A percentile compares a stretch with the other conserved stretches of the same genome.
phyloP scores from a whole-genome alignment of 2,888 invertebrate genomes.

The Xanthostigma xanthostigma region DNA sequence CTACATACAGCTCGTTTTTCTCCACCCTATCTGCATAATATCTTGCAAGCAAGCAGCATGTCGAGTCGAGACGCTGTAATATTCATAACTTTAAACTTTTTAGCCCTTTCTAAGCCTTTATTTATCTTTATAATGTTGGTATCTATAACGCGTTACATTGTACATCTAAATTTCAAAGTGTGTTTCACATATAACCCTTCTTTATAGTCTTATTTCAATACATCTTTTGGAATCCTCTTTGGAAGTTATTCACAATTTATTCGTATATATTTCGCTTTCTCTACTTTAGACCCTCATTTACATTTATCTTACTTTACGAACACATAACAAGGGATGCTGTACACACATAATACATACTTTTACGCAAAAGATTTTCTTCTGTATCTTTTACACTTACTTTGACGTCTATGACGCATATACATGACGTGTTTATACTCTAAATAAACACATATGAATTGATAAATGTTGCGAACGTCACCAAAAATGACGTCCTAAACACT shows the following conservation, averaged over 20 bases:
- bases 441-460: no score
- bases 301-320: constrained; percentile 15
- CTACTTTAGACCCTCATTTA: constrained; percentile 17
- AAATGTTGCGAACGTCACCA: no score
- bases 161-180: constrained; percentile 10
- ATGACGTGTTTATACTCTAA: no score
- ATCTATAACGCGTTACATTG: not conserved
- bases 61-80: constrained; percentile 12
- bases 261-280: constrained; percentile 17
- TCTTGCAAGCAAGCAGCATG: no score
- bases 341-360: no score
- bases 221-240: constrained; percentile 26
- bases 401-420: no score
- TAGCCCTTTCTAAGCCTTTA: constrained; percentile 22
- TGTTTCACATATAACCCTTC: constrained; percentile 26
- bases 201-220: constrained; percentile 28
- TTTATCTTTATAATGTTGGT: constrained; percentile 15
- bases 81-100: constrained; percentile 23
- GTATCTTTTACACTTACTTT: no score
- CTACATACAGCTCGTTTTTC: no score
- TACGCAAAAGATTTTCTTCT: no score
- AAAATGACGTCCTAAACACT: no score
- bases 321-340: no score
- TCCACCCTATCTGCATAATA: no score
- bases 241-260: constrained; percentile 25